Base-by-base conservation (phyloP, 1,140 invertebrate genomes). In the Trichonephila clavata region DNA sequence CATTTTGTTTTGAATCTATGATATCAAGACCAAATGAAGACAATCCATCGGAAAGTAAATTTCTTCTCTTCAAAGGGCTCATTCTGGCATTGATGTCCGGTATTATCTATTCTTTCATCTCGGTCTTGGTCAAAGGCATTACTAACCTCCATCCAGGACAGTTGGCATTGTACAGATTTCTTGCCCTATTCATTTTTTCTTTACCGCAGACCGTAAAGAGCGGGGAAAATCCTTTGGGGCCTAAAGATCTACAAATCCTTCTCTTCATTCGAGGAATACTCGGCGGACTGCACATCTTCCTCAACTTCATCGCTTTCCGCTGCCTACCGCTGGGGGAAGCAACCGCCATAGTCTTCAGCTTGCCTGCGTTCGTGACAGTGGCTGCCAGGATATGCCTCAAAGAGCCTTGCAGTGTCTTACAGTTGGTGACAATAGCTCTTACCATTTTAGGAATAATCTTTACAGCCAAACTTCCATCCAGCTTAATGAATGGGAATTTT, bases 321-420 rank as follows among this genome's bases (percentile, higher is more conserved):
- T 97, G 98, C 95, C 98, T 99, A 97, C 98, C 98, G 8, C 95
- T 99, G 60, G 98, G 98, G 20, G 98, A 98, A 96, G 98, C 98
- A 63, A 98, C 98, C 8, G 98, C 98, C 8, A 98, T 99, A 86
- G 98, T 98, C 21, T 98, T 99, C 95, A 98, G 98, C 65, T 97
- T 98, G 24, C 98, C 98, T 16, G 98, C 99, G 18, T 98, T 99
- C 96, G 98, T 98, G n/a, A 97, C 98, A 57, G 97, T 99, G 94
- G 98, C 98, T 95, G 98, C 98, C 13, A 96, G 97, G 93, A 97
- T 98, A 94, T 98, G 98, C 96, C 96, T 99, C 2, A 98, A 98
- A 95, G 98, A 99, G 95, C 97, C 97, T 2, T 99, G 98, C 95
- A 98, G 97, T n/a, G 95, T 98, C 24, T 98, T 98, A 95, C 98